Percentiles rank a stretch among this genome's conserved stretches.
These are phyloP conservation scores for Prosapia bicincta DNA, from an alignment of 2,888 invertebrate genomes.

Conservation along the genomic window DNA sequence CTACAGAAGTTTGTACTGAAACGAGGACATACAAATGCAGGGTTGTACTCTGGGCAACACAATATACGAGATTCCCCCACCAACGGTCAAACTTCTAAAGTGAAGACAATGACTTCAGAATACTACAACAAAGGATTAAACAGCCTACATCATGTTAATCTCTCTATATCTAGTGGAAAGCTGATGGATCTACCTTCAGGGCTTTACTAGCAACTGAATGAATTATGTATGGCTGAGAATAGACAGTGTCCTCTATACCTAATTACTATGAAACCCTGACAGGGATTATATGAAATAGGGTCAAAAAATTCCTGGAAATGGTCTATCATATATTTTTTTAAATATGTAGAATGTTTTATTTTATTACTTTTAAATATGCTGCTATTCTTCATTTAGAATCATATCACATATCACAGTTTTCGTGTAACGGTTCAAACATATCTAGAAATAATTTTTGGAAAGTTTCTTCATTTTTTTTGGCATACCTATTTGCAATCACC, in stretches of 20 bases:
- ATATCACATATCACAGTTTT: no score
- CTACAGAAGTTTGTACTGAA: constrained; percentile 54
- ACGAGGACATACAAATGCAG: constrained; percentile 59
- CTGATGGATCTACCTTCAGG: constrained; percentile 42
- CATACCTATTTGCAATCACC: no score
- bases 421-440: no score
- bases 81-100: constrained; percentile 5
- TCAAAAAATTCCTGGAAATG: not conserved
- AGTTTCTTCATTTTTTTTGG: no score
- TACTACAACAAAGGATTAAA: constrained; percentile 35
- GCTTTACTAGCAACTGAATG: constrained; percentile 35
- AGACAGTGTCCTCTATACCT: not conserved
- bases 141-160: constrained; percentile 36
- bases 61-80: constrained; percentile 21
- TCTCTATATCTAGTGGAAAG: constrained; percentile 39
- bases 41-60: constrained; percentile 60
- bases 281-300: not conserved
- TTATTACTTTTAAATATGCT: not conserved
- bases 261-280: no score
- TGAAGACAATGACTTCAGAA: constrained; percentile 30
- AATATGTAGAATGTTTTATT: not conserved
- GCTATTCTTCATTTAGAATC: not conserved
- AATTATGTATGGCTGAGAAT: not conserved
- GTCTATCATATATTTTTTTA: not conserved
- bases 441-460: no score